These are phyloP conservation scores for Agrotis segetum DNA, from an alignment of 2,888 invertebrate species.

Conservation along the genomic window DNA sequence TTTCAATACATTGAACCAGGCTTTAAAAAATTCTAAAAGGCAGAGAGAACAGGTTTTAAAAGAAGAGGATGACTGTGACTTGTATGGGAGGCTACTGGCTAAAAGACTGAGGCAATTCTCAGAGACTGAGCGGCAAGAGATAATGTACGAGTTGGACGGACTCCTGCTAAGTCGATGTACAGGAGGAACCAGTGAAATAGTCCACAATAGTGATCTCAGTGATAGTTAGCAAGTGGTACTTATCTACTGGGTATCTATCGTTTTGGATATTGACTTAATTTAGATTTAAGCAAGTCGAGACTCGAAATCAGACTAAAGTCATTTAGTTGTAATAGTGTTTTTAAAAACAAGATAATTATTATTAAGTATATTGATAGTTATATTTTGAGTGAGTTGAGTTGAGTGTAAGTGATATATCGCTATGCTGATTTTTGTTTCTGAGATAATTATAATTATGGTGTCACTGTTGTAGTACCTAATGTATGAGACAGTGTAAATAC, in stretches of 20 bases:
- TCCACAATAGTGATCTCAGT: conserved; percentile 45
- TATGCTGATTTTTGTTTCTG: no score
- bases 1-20: conserved; percentile 47
- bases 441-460: no score
- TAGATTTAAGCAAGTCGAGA: conserved; percentile 3
- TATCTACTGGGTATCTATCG: not conserved
- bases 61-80: conserved; percentile 55
- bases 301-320: not conserved
- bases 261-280: conserved; percentile 4
- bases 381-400: not conserved
- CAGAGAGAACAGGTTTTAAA: conserved; percentile 4
- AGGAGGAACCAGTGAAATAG: conserved; percentile 21
- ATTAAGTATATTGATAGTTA: not conserved
- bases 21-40: conserved; percentile 41
- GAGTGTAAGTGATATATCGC: not conserved
- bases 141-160: conserved; percentile 64
- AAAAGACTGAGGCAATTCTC: conserved; percentile 62
- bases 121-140: conserved; percentile 60
- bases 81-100: conserved; percentile 61
- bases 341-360: not conserved
- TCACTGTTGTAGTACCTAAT: no score
- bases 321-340: not conserved
- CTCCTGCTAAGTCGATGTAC: conserved; percentile 54
- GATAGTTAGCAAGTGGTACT: conserved; percentile 28
- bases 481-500: no score